phyloP scores from a whole-genome alignment of 2,888 invertebrate genomes.

The Gastracanthus pulcherrimus region DNA sequence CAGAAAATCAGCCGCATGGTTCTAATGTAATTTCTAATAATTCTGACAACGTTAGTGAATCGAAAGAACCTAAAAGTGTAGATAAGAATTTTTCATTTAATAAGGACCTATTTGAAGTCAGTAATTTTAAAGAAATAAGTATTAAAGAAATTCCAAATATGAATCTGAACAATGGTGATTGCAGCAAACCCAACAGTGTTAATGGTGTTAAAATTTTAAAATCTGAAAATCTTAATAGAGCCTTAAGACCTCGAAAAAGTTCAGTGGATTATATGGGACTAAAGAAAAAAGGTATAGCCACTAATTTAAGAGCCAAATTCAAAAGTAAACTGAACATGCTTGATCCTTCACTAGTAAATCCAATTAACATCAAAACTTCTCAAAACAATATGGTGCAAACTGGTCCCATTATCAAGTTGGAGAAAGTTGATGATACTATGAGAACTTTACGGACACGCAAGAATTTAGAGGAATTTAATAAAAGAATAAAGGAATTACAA shows the following conservation, averaged over 20 bases:
- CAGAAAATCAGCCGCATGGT: slow-evolving; percentile 4
- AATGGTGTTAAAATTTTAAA: not conserved
- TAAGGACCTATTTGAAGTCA: not conserved
- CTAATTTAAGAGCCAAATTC: slow-evolving; percentile 46
- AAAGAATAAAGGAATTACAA: slow-evolving; percentile 41
- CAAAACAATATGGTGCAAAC: not conserved
- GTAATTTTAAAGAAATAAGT: not conserved
- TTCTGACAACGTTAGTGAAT: slow-evolving; percentile 6
- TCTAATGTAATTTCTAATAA: not conserved
- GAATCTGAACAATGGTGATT: slow-evolving; percentile 9
- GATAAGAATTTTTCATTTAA: slow-evolving; percentile 2
- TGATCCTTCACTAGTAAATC: slow-evolving; percentile 16
- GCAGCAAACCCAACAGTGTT: not conserved
- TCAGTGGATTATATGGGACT: slow-evolving; percentile 61
- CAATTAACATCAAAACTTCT: slow-evolving; percentile 58
- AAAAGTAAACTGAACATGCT: slow-evolving; percentile 33
- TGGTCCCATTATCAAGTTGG: slow-evolving; percentile 50
- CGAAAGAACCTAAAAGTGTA: not conserved
- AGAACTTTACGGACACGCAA: slow-evolving; percentile 66
- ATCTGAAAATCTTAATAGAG: slow-evolving; percentile 52
- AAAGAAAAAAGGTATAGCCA: slow-evolving; percentile 53
- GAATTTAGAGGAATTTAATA: slow-evolving; percentile 52
- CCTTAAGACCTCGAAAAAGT: slow-evolving; percentile 67
- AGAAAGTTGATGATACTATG: slow-evolving; percentile 60
- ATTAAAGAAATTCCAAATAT: slow-evolving; percentile 8